These are phyloP conservation scores for Chiloscyllium plagiosum DNA, from an alignment of 2,113 vertebrate genomes.

Conservation along the genomic window DNA sequence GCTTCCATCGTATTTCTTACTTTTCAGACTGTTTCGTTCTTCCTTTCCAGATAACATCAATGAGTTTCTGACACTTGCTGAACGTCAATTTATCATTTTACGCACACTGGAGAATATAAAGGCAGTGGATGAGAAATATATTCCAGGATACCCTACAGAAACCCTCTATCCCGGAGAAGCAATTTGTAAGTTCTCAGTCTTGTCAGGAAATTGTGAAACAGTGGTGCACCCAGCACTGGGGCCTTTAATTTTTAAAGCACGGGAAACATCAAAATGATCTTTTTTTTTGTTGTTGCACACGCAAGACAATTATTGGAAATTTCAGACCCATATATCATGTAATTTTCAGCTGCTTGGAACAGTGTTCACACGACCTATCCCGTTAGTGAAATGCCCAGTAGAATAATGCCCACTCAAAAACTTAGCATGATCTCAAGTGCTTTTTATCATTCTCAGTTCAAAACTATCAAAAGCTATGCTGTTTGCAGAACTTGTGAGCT, in stretches of 20 bases:
- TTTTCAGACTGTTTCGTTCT: neutral
- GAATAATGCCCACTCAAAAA: neutral
- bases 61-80: conserved; percentile 60
- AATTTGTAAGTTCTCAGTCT: conserved; percentile 53
- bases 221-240: neutral
- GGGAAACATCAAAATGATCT: neutral
- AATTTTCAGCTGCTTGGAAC: neutral
- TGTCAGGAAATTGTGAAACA: neutral
- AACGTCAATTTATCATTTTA: conserved; percentile 64
- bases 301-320: neutral
- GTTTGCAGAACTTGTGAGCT: neutral
- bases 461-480: neutral
- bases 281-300: neutral
- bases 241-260: neutral
- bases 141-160: conserved; percentile 57
- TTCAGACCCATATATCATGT: neutral
- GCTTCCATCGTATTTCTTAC: no score
- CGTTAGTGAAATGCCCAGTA: neutral
- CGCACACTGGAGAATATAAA: conserved; percentile 59
- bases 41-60: conserved; percentile 58
- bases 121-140: conserved; percentile 52
- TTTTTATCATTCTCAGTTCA: neutral
- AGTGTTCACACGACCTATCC: neutral
- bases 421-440: neutral
- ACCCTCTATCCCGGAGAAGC: conserved; percentile 51